Base-by-base conservation (phyloP, 2,888 invertebrate species). In the Thymelicus sylvestris region DNA sequence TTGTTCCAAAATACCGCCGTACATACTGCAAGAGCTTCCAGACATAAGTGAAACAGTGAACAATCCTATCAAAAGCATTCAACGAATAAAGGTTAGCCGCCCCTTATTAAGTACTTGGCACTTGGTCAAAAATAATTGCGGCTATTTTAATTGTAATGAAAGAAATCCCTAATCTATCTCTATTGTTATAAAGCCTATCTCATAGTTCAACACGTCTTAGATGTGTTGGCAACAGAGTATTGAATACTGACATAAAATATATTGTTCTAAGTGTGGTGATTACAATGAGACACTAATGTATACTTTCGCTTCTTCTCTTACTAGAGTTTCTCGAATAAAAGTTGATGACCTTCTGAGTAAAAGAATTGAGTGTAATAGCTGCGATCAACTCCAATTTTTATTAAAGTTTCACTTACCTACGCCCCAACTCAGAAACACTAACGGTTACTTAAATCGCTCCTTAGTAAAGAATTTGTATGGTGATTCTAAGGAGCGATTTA, bases 71-170 rank as follows among this genome's bases (percentile, higher is more conserved):
- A 93, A 94, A 85, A 95, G 94, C 85, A 96, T 96, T 76, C 96
- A 96, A 83, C 95, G 97, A 65, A 96, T 97, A 82, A 97, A 96
- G 95, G 97, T 97, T 83, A 87, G 90, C 86, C 67, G 39, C 67
- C 38, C 47, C 10, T 7, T 72, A 72, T 73, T 76, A 75, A 72
- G 74, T 74, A 72, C 78, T 86, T 89, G 86, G 85, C 85, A 79
- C 67, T 66, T 71, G 77, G 77, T 83, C 86, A 86, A 86, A 80
- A 77, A 60, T 70, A 44, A 65, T 70, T 70, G 10, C 31, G 60
- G 52, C 65, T 65, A 70, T 65, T 65, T 65, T 65, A 48, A 64
- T 64, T 52, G n/a, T 50, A 50, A 38, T 41, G 19, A 31, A 47
- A 44, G 44, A 59, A 66, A 59, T 59, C 10, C 2, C 12, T 24